Conservation (phyloP, 2,888 invertebrate genomes). For the Aphidius colemani region DNA sequence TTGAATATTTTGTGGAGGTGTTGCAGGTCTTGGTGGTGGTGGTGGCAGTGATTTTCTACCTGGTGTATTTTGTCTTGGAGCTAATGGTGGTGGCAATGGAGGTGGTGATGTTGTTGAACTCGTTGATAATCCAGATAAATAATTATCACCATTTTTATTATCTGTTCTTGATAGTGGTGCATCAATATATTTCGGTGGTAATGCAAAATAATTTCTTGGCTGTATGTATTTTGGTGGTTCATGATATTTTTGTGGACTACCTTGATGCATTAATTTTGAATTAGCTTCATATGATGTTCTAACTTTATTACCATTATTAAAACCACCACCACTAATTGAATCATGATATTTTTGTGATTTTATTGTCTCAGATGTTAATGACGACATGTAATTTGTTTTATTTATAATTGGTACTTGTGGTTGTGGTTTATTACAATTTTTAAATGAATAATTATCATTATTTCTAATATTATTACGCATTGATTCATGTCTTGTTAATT, state of each 20-base stretch:
- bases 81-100: slow-evolving; percentile 53
- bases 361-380: not conserved
- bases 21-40: slow-evolving; percentile 54
- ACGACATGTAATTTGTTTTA: too few species aligned
- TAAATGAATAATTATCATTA: slow-evolving; percentile 25
- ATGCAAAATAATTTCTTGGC: slow-evolving; percentile 45
- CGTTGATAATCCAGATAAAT: slow-evolving; percentile 34
- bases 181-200: slow-evolving; percentile 51
- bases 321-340: slow-evolving; percentile 37
- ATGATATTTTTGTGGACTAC: slow-evolving; percentile 50
- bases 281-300: slow-evolving; percentile 50
- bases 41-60: slow-evolving; percentile 53
- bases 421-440: slow-evolving; percentile 49
- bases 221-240: slow-evolving; percentile 52
- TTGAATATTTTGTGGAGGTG: slow-evolving; percentile 41
- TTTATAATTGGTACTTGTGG: slow-evolving; percentile 42
- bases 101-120: slow-evolving; percentile 36
- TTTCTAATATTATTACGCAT: slow-evolving; percentile 48
- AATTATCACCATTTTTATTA: too few species aligned
- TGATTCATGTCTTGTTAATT: slow-evolving; percentile 53
- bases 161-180: slow-evolving; percentile 31
- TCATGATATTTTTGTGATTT: slow-evolving; percentile 23
- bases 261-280: slow-evolving; percentile 45
- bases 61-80: slow-evolving; percentile 51
- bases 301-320: slow-evolving; percentile 31